These are phyloP conservation scores for Chymomyza procnemis DNA, from an alignment of 2,888 invertebrate species.

Conservation along the genomic window DNA sequence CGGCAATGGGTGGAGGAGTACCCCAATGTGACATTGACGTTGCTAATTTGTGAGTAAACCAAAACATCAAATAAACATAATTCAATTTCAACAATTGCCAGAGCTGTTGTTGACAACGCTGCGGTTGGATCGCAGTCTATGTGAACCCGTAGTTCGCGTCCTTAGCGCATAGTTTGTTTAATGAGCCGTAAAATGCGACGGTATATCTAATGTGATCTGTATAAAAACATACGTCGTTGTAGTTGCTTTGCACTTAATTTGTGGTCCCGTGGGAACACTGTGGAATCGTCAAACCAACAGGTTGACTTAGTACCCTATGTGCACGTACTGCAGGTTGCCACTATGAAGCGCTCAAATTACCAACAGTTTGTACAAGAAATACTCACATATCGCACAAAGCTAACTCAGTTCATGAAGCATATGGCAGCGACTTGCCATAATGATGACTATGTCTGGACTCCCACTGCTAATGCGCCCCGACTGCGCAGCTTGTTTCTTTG, in stretches of 20 bases:
- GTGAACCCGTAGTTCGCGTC: not conserved
- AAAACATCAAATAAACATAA: conserved; percentile 77
- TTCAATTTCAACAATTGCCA: conserved; percentile 76
- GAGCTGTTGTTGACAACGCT: conserved; percentile 44
- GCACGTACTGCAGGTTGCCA: conserved; percentile 23
- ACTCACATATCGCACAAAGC: not conserved
- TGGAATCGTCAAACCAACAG: conserved; percentile 16
- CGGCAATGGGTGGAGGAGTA: conserved; percentile 46
- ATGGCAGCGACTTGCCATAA: conserved; percentile 24
- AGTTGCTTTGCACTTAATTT: conserved; percentile 18
- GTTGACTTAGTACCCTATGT: not conserved
- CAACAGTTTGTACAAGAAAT: conserved; percentile 29
- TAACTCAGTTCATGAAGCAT: conserved; percentile 19
- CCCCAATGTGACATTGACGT: conserved; percentile 68
- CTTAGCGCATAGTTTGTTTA: conserved; percentile 41
- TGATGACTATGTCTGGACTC: not conserved
- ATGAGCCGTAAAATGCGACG: conserved; percentile 53
- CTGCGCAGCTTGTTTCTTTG: not conserved
- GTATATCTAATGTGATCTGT: conserved; percentile 36
- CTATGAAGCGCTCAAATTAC: conserved; percentile 55
- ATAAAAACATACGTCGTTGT: conserved; percentile 12
- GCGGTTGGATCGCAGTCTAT: conserved; percentile 49
- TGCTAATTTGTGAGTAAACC: conserved; percentile 76
- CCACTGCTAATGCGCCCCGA: conserved; percentile 1
- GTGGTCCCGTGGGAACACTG: conserved; percentile 53